Evolutionary conservation across 2,113 vertebrate species (phyloP).

Genomic region (Turdus rufiventris): DNA sequence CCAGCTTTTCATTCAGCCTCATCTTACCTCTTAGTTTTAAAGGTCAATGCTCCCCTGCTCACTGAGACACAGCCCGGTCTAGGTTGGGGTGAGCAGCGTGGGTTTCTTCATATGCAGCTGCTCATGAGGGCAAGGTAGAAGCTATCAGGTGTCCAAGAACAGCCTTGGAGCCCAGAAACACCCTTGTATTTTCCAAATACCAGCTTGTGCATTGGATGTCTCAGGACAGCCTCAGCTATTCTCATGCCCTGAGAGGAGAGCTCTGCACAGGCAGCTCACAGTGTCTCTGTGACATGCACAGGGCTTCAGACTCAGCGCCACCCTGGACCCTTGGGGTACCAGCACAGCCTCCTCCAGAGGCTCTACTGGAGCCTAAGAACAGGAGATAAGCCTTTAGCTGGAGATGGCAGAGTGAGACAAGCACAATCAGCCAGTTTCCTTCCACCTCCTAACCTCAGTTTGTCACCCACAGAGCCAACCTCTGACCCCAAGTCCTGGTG

Average conservation of each 20-base stretch:
- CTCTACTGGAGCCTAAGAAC: not conserved
- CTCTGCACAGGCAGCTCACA: not conserved
- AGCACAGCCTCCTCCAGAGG: not conserved
- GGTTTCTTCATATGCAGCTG: not conserved
- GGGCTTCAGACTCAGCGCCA: not conserved
- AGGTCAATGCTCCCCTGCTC: not conserved
- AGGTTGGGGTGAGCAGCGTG: rapidly evolving
- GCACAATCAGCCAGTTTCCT: not conserved
- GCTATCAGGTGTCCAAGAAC: not conserved
- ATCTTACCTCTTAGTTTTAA: not conserved
- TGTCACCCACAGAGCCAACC: not conserved
- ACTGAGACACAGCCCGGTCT: not conserved
- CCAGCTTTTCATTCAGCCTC: not conserved
- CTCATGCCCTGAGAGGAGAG: not conserved
- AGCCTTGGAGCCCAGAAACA: not conserved
- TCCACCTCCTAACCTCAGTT: not conserved
- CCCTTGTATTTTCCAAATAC: no score
- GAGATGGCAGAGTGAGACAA: not conserved
- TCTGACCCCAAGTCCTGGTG: not conserved
- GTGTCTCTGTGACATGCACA: not conserved
- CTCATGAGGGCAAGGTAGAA: not conserved
- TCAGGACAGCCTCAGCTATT: not conserved
- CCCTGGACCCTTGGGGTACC: not conserved
- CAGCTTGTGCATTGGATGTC: not conserved
- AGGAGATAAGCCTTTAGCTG: not conserved